Percentiles rank a stretch among this genome's conserved stretches.
Evolutionary conservation across 2,113 vertebrate species (phyloP).

Genomic region (Otis tarda): DNA sequence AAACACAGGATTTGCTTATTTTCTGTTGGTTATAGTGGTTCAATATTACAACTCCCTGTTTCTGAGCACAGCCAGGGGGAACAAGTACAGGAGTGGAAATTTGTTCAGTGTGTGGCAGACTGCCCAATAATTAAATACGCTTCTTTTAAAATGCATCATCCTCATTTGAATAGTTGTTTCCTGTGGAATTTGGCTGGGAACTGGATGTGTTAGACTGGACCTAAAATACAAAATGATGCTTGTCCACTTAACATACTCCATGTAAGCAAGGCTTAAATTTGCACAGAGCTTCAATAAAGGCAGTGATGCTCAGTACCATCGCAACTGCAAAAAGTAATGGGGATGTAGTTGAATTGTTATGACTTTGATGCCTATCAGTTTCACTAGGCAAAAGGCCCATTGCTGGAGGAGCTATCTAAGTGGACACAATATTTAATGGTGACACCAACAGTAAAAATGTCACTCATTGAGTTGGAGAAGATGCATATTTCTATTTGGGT

Average conservation of each 20-base stretch:
- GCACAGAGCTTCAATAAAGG: not conserved
- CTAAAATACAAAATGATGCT: not conserved
- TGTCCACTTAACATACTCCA: not conserved
- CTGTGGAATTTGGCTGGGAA: not conserved
- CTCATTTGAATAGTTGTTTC: not conserved
- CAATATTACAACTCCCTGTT: not conserved
- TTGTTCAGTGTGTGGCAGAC: slow-evolving; percentile 16
- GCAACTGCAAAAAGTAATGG: not conserved
- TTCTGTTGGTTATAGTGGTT: slow-evolving; percentile 23
- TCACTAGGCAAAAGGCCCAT: slow-evolving; percentile 7
- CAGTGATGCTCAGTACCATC: not conserved
- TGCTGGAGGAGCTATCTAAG: not conserved
- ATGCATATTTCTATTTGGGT: slow-evolving; percentile 9
- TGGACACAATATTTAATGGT: not conserved
- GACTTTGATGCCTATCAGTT: not conserved
- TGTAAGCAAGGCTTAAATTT: not conserved
- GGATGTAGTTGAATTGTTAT: not conserved
- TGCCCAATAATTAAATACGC: not conserved
- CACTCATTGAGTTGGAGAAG: not conserved
- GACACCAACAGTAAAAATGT: not conserved
- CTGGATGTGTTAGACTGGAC: not conserved
- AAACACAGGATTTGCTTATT: not conserved
- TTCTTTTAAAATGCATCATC: not conserved
- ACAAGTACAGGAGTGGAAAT: slow-evolving; percentile 13
- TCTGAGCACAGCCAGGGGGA: not conserved